Evolutionary conservation across 2,888 invertebrate genomes (phyloP), one percentile per base, ranked within the genome.

Genomic region (Fabriciana adippe): DNA sequence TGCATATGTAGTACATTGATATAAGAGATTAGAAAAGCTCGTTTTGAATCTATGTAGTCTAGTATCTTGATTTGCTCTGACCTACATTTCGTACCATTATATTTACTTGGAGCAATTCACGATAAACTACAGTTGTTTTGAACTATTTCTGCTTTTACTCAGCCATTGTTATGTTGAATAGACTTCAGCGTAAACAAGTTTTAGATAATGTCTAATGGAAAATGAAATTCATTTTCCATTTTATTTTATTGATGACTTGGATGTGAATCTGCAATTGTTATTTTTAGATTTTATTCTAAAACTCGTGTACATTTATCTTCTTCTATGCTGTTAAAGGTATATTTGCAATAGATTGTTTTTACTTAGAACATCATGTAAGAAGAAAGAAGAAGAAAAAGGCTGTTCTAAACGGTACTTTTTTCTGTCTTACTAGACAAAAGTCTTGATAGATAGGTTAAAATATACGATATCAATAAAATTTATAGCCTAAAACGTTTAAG

Each of bases 41-140:
- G 48, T 13, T 59, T 59, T 48, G 48, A 59, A 48, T 59, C 47
- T 59, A n/a, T n/a, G n/a, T n/a, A 59, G 35, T 59, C 59, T 59
- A 26, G n/a, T 31, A 48, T 59, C 59, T 59, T 47, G 59, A 59
- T 26, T 48, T 41, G 16, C 15, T 51, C 35, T 61, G 61, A 61
- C 61, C 61, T 41, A 61, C 51, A 61, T 61, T 61, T 41, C 15
- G 53, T 61, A 35, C 51, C 51, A 61, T 61, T 51, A 51, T 41
- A 11, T 8, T 59, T 48, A 48, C 59, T 53, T 53, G 14, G 41
- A 53, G 41, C 61, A 53, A 18, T 41, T 53, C 61, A 53, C 35
- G 35, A 51, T 53, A 61, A 61, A 53, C 16, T 61, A 61, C 50
- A 51, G 18, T 61, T 61, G 35, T 61, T 60, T 50, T 50, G 35